A percentile compares a stretch with the other conserved stretches of the same genome.
phyloP scores from a whole-genome alignment of 2,797 vertebrate species.

The Syndactyla subalaris region DNA sequence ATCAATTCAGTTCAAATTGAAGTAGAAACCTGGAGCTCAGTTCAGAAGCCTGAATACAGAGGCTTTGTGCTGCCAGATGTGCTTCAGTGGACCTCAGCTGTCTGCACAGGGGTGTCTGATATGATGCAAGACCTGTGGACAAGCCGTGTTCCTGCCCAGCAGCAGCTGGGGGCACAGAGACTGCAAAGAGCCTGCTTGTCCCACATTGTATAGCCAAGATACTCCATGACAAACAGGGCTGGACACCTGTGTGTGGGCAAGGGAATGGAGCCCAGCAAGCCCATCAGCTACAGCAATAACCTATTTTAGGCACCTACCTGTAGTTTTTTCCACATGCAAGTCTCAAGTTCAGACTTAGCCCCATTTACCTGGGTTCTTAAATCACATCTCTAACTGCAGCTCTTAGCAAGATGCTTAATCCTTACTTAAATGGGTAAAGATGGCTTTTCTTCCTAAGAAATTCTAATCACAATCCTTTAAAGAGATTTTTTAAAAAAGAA shows the following conservation, averaged over 20 bases:
- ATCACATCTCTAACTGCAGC: background rate
- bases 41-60: background rate
- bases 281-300: background rate
- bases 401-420: background rate
- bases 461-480: background rate
- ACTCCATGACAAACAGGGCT: background rate
- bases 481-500: background rate
- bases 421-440: background rate
- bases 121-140: background rate
- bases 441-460: background rate
- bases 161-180: background rate
- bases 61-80: background rate
- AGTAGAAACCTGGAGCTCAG: background rate
- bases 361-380: background rate
- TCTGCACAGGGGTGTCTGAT: rapidly evolving
- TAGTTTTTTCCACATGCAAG: background rate
- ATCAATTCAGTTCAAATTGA: background rate
- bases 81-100: background rate
- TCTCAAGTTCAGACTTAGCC: background rate
- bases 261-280: rapidly evolving
- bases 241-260: background rate
- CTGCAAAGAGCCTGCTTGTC: background rate
- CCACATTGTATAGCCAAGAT: rapidly evolving
- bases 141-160: background rate
- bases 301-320: background rate